These are phyloP conservation scores for Vombatus ursinus DNA, from an alignment of 2,113 vertebrate genomes.

Conservation along the genomic window DNA sequence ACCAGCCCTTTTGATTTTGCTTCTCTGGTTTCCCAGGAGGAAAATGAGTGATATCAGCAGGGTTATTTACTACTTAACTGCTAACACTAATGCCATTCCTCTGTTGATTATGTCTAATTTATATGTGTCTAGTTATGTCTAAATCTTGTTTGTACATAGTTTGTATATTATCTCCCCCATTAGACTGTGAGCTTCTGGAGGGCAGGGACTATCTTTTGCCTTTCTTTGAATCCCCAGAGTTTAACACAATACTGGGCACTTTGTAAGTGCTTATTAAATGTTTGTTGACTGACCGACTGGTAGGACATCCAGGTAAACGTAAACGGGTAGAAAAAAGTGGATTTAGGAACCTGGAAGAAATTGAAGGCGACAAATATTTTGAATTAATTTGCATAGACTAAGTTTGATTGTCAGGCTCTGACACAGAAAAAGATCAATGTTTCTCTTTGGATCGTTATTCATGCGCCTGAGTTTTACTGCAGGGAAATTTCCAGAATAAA, in stretches of 20 bases:
- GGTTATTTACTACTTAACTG: not conserved
- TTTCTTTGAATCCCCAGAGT: not conserved
- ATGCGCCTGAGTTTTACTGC: not conserved
- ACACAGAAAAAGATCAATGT: not conserved
- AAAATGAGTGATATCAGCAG: not conserved
- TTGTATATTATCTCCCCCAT: not conserved
- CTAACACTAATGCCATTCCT: no score
- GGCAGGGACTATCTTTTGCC: no score
- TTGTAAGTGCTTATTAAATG: not conserved
- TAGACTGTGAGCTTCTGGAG: not conserved
- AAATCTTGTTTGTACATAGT: not conserved
- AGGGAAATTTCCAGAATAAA: not conserved
- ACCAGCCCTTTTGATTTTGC: not conserved
- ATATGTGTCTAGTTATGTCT: no score
- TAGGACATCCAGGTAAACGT: not conserved
- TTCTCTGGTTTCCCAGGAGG: not conserved
- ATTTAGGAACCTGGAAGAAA: not conserved
- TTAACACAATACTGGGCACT: not conserved
- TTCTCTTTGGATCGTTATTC: not conserved
- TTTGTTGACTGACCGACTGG: not conserved
- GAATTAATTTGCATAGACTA: not conserved
- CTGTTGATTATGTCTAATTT: no score
- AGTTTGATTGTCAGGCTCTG: not conserved
- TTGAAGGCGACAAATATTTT: not conserved
- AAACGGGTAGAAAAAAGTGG: not conserved